A percentile compares a stretch with the other conserved stretches of the same genome.
Evolutionary conservation across 2,113 vertebrate genomes (phyloP).

Genomic region (Diglossa brunneiventris): DNA sequence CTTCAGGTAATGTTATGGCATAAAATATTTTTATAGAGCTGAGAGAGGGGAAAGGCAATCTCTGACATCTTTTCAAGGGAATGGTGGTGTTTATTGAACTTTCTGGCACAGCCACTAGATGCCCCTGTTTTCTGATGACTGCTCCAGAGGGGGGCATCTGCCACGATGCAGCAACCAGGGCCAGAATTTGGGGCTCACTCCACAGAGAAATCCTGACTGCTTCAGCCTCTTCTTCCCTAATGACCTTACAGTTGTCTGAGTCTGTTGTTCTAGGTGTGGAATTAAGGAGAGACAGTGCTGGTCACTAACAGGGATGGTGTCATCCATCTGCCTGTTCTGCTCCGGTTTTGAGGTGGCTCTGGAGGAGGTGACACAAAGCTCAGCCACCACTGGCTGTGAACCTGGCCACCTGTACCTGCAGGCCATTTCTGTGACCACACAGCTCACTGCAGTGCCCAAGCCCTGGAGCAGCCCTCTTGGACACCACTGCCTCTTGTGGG

Average conservation of each 20-base stretch:
- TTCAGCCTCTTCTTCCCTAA: neutral
- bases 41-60: neutral
- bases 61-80: neutral
- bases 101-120: constrained; percentile 12
- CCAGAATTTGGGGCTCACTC: neutral
- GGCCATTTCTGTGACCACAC: neutral
- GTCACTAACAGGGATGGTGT: neutral
- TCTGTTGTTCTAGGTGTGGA: neutral
- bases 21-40: neutral
- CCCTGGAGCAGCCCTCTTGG: neutral
- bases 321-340: neutral
- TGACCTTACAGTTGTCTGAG: neutral
- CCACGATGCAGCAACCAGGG: accelerated
- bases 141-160: neutral
- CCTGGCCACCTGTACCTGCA: neutral
- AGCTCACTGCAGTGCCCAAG: neutral
- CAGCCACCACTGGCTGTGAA: neutral
- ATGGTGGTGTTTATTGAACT: neutral
- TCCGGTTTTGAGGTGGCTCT: neutral
- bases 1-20: neutral
- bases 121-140: constrained; percentile 42
- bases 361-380: neutral
- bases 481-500: accelerated
- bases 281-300: neutral
- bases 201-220: neutral